Evolutionary conservation across 2,113 vertebrate genomes (phyloP), one percentile per base, ranked within the genome.

Genomic region (Gavia stellata): DNA sequence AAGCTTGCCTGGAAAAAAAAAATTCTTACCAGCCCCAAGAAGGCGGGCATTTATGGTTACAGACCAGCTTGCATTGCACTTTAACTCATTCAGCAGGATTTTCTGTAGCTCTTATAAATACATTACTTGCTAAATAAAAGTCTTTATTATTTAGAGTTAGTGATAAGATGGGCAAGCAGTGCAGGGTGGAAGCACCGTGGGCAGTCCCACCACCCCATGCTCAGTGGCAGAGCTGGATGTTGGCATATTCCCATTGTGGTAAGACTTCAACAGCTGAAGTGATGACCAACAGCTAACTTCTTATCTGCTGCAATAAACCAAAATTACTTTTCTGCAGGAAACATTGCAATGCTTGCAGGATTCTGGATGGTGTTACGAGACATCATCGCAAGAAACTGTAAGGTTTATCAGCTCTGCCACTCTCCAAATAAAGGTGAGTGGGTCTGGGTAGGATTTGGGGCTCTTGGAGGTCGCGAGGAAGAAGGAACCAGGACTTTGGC

Each of bases 111-210:
- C 28, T 23, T 24, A 15, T 14, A 24, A 55, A 53, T 8, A 20
- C 1, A 0, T 47, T 25, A n/a, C 12, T 24, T 44, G 34, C 5
- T 36, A 34, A 75, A 61, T 20, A 24, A 16, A 61, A 47, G 24
- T 6, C 10, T 67, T 52, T 31, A 8, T 45, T 45, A 20, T 19
- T 53, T n/a, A 19, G 17, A 44, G 24, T 6, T 4, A 3, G 16
- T 23, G 14, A 33, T 24, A 16, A 40, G 33, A 15, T 15, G 21
- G 34, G 4, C 8, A 59, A 24, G 14, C 17, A 7, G 17, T 28
- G 26, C 3, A 0, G 45, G 25, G 9, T 34, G 33, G 50, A 23
- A 40, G 29, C 24, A 5, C 9, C 2, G 2, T 8, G 42, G 20
- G 58, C 75, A n/a, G 14, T 10, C 33, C 38, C 34, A 36, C 25